phyloP scores from a whole-genome alignment of 2,888 invertebrate genomes.

The Dorcus hopei region DNA sequence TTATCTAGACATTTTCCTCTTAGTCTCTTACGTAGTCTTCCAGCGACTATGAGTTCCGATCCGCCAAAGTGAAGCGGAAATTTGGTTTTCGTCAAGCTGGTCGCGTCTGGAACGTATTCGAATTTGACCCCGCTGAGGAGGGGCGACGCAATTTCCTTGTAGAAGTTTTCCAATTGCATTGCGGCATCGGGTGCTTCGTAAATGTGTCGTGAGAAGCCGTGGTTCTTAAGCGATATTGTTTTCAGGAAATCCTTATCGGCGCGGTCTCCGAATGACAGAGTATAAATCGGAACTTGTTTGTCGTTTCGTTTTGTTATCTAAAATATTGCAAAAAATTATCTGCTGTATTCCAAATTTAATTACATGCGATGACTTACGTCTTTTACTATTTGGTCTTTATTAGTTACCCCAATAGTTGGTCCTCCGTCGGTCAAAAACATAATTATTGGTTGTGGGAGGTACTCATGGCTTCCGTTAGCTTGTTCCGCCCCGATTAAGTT shows the following conservation, averaged over 20 bases:
- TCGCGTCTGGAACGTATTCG: conserved; percentile 59
- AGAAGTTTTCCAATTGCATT: conserved; percentile 64
- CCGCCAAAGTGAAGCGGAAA: conserved; percentile 62
- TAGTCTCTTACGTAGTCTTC: conserved; percentile 41
- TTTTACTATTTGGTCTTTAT: conserved; percentile 54
- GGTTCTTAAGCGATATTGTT: conserved; percentile 62
- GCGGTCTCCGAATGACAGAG: conserved; percentile 67
- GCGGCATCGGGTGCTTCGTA: conserved; percentile 70
- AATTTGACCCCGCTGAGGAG: conserved; percentile 64
- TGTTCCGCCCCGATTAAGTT: conserved; percentile 35
- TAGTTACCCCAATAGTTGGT: conserved; percentile 59
- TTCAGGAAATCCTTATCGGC: conserved; percentile 66
- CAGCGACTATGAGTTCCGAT: conserved; percentile 64
- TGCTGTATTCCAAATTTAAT: neutral
- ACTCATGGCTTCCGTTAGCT: conserved; percentile 25
- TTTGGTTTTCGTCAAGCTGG: conserved; percentile 53
- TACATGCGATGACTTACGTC: conserved; percentile 36
- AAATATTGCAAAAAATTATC: conserved; percentile 35
- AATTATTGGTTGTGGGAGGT: conserved; percentile 57
- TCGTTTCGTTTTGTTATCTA: conserved; percentile 41
- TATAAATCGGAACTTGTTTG: conserved; percentile 53
- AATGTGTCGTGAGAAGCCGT: conserved; percentile 67
- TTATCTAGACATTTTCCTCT: no score
- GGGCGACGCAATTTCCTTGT: conserved; percentile 67
- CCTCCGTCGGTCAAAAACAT: conserved; percentile 67